Percentiles rank a stretch among this genome's conserved stretches.
Conservation (phyloP, 2,797 vertebrate species). For the Myiothlypis chrysogaster region DNA sequence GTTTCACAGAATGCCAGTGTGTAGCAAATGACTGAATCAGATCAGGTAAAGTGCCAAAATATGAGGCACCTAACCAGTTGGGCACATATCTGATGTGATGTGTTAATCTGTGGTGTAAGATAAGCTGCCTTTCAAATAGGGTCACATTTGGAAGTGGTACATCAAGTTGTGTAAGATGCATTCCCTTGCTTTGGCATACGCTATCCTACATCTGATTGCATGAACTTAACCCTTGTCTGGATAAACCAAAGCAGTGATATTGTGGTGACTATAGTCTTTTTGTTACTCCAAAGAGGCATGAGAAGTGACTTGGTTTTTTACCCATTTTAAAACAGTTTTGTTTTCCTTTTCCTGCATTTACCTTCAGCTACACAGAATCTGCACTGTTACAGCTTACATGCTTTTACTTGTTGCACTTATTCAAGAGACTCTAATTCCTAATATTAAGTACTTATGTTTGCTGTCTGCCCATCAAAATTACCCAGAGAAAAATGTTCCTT, state of each 20-base stretch:
- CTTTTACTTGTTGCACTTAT: background rate
- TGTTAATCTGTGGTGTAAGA: conserved; percentile 59
- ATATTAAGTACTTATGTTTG: background rate
- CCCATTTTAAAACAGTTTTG: background rate
- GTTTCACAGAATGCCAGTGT: background rate
- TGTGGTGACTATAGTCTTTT: background rate
- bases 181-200: conserved; percentile 38
- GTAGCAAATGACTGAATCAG: conserved; percentile 38
- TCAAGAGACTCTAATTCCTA: background rate
- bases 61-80: conserved; percentile 39
- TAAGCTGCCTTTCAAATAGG: conserved; percentile 55
- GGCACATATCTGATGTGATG: conserved; percentile 54
- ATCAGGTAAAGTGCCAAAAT: conserved; percentile 59
- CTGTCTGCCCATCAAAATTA: background rate
- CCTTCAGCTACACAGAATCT: background rate
- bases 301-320: background rate
- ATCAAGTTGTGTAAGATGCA: conserved; percentile 41
- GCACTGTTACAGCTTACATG: background rate
- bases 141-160: conserved; percentile 50
- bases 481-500: background rate
- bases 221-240: background rate
- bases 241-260: background rate
- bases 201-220: background rate
- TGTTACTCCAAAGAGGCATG: background rate
- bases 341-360: background rate